A percentile compares a stretch with the other conserved stretches of the same genome.
Conservation (phyloP, 2,888 invertebrate genomes). For the Trichopria drosophilae region DNA sequence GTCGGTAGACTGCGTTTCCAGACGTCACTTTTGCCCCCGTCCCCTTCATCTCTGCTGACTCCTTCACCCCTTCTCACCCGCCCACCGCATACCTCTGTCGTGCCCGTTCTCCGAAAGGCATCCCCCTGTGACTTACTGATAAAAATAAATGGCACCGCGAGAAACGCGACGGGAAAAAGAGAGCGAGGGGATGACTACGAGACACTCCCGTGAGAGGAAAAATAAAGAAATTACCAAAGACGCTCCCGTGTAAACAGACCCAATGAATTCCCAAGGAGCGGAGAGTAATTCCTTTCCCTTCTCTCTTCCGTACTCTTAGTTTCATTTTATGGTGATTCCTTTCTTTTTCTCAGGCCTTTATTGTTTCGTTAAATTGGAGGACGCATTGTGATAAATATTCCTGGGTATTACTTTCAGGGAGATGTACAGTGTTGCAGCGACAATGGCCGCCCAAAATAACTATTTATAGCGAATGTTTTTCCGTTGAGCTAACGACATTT, state of each 20-base stretch:
- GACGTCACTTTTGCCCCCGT: conserved; percentile 29
- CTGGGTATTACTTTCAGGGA: too few species aligned
- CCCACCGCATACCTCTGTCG: background rate
- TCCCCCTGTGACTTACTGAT: conserved; percentile 51
- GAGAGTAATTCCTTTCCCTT: conserved; percentile 26
- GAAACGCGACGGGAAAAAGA: conserved; percentile 33
- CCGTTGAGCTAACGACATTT: too few species aligned
- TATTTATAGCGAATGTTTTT: too few species aligned
- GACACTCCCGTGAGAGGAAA: conserved; percentile 41
- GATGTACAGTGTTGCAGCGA: too few species aligned
- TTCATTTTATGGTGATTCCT: conserved; percentile 6
- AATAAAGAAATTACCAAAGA: conserved; percentile 57
- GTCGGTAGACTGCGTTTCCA: conserved; percentile 35
- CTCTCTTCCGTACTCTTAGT: conserved; percentile 1
- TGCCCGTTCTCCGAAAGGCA: conserved; percentile 14
- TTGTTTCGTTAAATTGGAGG: too few species aligned
- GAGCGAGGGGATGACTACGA: conserved; percentile 30
- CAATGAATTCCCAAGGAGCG: conserved; percentile 45
- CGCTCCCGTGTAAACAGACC: conserved; percentile 44
- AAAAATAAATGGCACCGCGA: conserved; percentile 57
- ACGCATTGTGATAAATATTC: too few species aligned
- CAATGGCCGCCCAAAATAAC: too few species aligned
- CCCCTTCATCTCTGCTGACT: conserved; percentile 26
- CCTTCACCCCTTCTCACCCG: background rate
- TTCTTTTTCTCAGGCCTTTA: too few species aligned